phyloP scores from a whole-genome alignment of 1,140 invertebrate genomes.

The Musca vetustissima region DNA sequence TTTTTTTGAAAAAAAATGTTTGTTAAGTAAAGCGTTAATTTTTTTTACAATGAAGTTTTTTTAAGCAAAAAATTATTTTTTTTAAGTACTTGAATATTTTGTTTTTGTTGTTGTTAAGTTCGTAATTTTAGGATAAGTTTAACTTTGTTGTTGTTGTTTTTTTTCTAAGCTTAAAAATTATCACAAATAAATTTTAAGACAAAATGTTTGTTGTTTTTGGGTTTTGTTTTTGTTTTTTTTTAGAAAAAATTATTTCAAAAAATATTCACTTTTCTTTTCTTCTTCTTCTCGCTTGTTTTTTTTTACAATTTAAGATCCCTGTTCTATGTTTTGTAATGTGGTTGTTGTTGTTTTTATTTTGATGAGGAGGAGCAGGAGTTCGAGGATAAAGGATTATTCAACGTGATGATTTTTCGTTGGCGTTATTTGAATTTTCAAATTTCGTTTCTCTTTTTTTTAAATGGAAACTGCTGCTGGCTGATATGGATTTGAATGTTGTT shows the following conservation, averaged over 20 bases:
- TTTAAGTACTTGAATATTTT: constrained; percentile 21
- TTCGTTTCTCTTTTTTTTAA: background rate
- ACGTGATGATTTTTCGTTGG: no score
- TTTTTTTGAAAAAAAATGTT: no score
- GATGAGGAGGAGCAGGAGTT: background rate
- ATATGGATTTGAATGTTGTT: background rate
- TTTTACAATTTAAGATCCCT: no score
- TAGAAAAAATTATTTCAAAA: constrained; percentile 21
- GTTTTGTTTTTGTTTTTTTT: constrained; percentile 7
- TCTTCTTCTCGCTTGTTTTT: constrained; percentile 13
- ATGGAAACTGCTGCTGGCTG: background rate
- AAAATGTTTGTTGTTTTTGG: no score
- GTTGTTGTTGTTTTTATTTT: background rate
- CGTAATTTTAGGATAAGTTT: background rate
- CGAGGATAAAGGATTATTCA: background rate
- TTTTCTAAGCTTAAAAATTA: constrained; percentile 29
- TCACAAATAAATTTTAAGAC: constrained; percentile 28
- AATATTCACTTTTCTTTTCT: constrained; percentile 23
- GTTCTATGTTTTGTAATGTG: background rate
- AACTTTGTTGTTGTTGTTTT: constrained; percentile 23
- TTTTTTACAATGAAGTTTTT: background rate
- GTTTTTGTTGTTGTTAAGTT: constrained; percentile 26
- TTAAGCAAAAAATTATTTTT: constrained; percentile 19
- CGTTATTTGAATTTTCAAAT: no score
- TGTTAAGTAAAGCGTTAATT: no score